Evolutionary conservation across 92 coral and sea anemone genomes (phyloP), one percentile per base, ranked within the genome.

Genomic region (Epizoanthus ramosus): DNA sequence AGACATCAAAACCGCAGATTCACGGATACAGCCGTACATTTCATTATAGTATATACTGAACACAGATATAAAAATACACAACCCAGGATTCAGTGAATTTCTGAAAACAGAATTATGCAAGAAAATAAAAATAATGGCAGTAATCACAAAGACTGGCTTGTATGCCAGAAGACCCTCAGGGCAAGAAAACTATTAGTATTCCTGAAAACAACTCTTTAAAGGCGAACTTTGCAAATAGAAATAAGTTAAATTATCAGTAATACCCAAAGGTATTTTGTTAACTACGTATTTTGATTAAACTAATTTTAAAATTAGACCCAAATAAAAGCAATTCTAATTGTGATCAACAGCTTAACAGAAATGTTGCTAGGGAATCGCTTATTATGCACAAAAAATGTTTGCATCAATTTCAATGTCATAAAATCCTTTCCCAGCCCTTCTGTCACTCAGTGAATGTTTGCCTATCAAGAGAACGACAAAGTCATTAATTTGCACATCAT

Each of bases 391-490:
- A 77, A 75, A 77, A 60, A 77, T 77, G 82, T n/a, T 24, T 69
- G 82, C 82, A 77, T 60, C 71, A 33, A 77, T 77, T 77, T 77
- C 57, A 63, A 33, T 77, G 57, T 77, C 57, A 77, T 77, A 77
- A 60, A 76, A 43, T 43, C 56, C 71, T 57, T 60, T 77, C 69
- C 60, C 70, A 33, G 8, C 71, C 70, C 21, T 77, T 37, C 35
- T 77, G 70, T 77, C 82, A 77, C 71, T 77, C 71, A 77, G 82
- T 43, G 43, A 61, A 77, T 77, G 82, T 77, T 77, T 77, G 82
- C 57, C 58, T 41, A 57, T 69, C 70, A 43, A 56, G n/a, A 39
- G 22, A 59, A 33, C 14, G 23, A 77, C 71, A 60, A 41, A 21
- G 52, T 15, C 66, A 57, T 77, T 69, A 61, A 69, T 41, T 58